Conservation (phyloP, 2,888 invertebrate species). For the Fragum fragum region DNA sequence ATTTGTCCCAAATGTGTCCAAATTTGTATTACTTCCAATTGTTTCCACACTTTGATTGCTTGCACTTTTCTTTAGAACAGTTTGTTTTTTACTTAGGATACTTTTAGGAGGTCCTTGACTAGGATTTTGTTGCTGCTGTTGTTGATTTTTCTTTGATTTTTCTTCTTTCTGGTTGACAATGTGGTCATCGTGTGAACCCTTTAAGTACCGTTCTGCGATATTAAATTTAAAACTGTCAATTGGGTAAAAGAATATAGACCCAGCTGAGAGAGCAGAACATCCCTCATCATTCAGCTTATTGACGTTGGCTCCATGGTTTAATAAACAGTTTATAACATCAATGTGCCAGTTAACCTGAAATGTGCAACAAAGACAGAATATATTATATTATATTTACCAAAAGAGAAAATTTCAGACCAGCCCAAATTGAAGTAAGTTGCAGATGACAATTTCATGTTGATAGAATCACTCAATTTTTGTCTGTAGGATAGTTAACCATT, state of each 20-base stretch:
- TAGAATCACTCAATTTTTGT: too few species aligned
- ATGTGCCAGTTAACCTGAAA: slow-evolving; percentile 84
- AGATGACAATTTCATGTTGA: too few species aligned
- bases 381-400: too few species aligned
- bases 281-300: slow-evolving; percentile 86
- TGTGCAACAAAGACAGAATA: too few species aligned
- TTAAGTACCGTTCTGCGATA: slow-evolving; percentile 79
- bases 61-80: slow-evolving; percentile 49
- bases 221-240: slow-evolving; percentile 82
- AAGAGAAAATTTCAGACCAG: too few species aligned
- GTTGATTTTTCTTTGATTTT: slow-evolving; percentile 51
- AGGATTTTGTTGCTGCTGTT: slow-evolving; percentile 49
- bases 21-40: slow-evolving; percentile 35
- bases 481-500: too few species aligned
- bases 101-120: slow-evolving; percentile 54
- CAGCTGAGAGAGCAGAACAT: slow-evolving; percentile 85
- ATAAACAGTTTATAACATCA: slow-evolving; percentile 84
- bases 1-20: slow-evolving; percentile 32
- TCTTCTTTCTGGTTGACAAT: slow-evolving; percentile 56
- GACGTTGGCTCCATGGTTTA: slow-evolving; percentile 86
- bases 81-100: slow-evolving; percentile 63
- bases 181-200: slow-evolving; percentile 60
- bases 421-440: too few species aligned
- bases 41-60: slow-evolving; percentile 30
- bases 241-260: slow-evolving; percentile 85